Evolutionary conservation across 2,888 invertebrate species (phyloP).

Genomic region (Chydorus sphaericus): DNA sequence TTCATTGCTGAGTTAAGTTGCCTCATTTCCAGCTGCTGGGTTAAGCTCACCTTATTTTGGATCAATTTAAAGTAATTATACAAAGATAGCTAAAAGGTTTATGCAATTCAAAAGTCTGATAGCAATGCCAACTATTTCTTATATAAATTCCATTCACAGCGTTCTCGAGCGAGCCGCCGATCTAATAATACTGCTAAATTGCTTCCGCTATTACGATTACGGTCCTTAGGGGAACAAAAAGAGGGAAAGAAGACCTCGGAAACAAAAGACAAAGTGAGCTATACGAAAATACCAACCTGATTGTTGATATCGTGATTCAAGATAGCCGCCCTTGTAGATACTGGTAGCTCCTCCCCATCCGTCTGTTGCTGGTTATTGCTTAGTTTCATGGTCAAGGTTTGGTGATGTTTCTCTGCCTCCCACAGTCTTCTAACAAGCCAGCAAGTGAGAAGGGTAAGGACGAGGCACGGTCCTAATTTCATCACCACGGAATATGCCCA

Average conservation of each 20-base stretch:
- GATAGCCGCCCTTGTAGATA: too few relatives aligned
- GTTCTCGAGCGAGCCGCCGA: too few relatives aligned
- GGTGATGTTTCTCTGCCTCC: slow-evolving; percentile 24
- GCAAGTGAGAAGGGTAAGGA: slow-evolving; percentile 11
- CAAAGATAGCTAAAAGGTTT: too few relatives aligned
- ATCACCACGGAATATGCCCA: slow-evolving; percentile 32
- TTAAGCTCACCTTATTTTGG: not conserved
- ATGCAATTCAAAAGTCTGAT: too few relatives aligned
- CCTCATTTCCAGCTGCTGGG: slow-evolving; percentile 9
- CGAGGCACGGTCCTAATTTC: slow-evolving; percentile 32
- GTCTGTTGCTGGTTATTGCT: not conserved
- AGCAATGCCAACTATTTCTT: too few relatives aligned
- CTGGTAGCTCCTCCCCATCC: not conserved
- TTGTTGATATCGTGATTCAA: not conserved
- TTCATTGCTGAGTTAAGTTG: not conserved
- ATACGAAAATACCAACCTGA: not conserved
- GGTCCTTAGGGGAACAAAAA: not conserved
- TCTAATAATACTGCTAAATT: too few relatives aligned
- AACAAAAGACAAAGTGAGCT: too few relatives aligned
- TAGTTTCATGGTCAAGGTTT: slow-evolving; percentile 17
- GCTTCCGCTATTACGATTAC: too few relatives aligned
- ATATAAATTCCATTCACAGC: too few relatives aligned
- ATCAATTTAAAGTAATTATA: not conserved
- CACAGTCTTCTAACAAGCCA: slow-evolving; percentile 18
- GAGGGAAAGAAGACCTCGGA: not conserved